Base-by-base conservation (phyloP, 2,888 invertebrate species). In the Gortyna flavago region DNA sequence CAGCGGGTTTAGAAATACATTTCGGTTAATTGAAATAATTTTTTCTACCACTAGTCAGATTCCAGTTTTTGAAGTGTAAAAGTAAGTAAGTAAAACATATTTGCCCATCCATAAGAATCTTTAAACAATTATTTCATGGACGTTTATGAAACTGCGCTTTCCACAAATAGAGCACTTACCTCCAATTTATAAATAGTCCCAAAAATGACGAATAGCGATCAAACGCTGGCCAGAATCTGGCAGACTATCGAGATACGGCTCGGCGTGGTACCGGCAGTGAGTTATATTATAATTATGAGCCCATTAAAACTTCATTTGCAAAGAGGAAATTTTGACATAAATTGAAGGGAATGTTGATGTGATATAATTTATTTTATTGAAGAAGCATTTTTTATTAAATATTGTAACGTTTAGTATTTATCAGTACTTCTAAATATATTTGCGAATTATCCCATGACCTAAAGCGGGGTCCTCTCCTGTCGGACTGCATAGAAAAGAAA, bases 151-250 rank as follows among this genome's bases (percentile, higher is more conserved):
- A 74, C 69, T 79, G 78, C 81, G 75, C 75, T 77, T 67, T 71
- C 80, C 85, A 66, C 66, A 83, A 86, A 87, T 89, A 88, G 84
- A 83, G 25, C 81, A 81, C 85, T 88, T 84, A 69, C 80, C 77
- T 80, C 78, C 75, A 84, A 79, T 83, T 72, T 89, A 88, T 85
- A 81, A 86, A 89, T 89, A 88, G 85, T 75, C 11, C 59, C 72
- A 72, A 85, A 89, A 83, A 87, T 89, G 79, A 89, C 77, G 84
- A 75, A 86, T 83, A 76, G 74, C 82, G 67, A 84, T 88, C 86
- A 85, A 80, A 75, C 70, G 65, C 75, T 69, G 59, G 84, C 75
- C 72, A 75, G 87, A 79, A 79, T 71, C 84, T 84, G 84, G 84
- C 84, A 86, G 64, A 62, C 35, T 44, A 73, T 73, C 71, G 84